Percentiles rank a stretch among this genome's conserved stretches.
Conservation (phyloP, 2,113 vertebrate genomes). For the Pongo abelii region DNA sequence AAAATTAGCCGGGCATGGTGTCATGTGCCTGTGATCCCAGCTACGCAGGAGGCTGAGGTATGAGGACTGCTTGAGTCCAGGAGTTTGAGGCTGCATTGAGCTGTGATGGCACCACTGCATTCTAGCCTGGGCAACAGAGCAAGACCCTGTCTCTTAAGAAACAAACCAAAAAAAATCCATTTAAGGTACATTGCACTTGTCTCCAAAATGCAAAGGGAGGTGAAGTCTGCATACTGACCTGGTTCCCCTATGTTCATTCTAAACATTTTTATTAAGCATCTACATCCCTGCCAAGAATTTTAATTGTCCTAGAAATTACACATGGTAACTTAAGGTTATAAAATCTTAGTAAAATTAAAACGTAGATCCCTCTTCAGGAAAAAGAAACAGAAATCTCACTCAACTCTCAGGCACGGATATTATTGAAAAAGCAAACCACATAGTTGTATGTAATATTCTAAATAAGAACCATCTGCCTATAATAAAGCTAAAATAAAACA, state of each 20-base stretch:
- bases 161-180: too few relatives aligned
- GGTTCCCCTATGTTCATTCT: rapidly evolving
- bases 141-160: too few relatives aligned
- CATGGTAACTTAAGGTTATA: background rate
- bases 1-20: too few relatives aligned
- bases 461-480: background rate
- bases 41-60: too few relatives aligned
- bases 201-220: background rate
- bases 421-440: rapidly evolving
- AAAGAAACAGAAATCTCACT: background rate
- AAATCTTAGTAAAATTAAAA: background rate
- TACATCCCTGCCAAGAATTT: background rate
- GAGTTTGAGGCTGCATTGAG: too few relatives aligned
- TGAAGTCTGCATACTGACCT: rapidly evolving
- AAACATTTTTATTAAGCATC: rapidly evolving
- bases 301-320: background rate
- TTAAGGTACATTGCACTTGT: too few relatives aligned
- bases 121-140: too few relatives aligned
- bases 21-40: too few relatives aligned
- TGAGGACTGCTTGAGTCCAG: too few relatives aligned
- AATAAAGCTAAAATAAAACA: background rate
- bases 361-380: background rate
- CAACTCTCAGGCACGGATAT: rapidly evolving
- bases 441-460: background rate
- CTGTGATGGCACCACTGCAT: too few relatives aligned